These are phyloP conservation scores for Tachycineta bicolor DNA, from an alignment of 2,113 vertebrate genomes.

Conservation along the genomic window DNA sequence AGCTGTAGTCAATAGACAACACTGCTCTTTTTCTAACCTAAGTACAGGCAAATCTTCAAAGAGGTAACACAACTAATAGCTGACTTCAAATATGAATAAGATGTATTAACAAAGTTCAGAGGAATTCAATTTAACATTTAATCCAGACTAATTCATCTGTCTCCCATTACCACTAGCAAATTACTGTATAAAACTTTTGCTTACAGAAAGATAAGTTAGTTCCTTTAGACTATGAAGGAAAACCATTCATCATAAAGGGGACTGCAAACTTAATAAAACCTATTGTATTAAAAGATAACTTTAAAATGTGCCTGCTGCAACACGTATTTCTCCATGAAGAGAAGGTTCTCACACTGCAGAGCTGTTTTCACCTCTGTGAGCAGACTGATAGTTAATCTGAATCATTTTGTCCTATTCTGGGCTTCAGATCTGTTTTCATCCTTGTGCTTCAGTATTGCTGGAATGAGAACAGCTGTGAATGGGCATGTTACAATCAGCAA, in stretches of 20 bases:
- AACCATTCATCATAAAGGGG: not conserved
- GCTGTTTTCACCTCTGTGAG: not conserved
- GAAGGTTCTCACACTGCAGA: not conserved
- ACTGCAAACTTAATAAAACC: not conserved
- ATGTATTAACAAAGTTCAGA: not conserved
- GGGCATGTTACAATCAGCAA: not conserved
- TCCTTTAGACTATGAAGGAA: not conserved
- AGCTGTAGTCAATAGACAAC: not conserved
- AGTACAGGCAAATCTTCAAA: not conserved
- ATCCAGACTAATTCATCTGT: not conserved
- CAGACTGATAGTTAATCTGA: not conserved
- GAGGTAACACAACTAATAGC: not conserved
- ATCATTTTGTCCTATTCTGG: slow-evolving; percentile 53
- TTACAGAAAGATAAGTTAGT: not conserved
- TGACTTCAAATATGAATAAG: not conserved
- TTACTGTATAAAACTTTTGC: not conserved
- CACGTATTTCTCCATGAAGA: not conserved
- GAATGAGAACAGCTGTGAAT: slow-evolving; percentile 66
- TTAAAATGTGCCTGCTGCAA: not conserved
- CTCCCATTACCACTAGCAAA: not conserved
- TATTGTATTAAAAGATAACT: not conserved
- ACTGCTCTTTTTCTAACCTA: not conserved
- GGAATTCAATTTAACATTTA: not conserved
- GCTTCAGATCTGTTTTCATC: slow-evolving; percentile 56
- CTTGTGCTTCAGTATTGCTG: slow-evolving; percentile 1